Evolutionary conservation across 2,113 vertebrate genomes (phyloP).

Genomic region (Cryptomyrus ogoouensis): DNA sequence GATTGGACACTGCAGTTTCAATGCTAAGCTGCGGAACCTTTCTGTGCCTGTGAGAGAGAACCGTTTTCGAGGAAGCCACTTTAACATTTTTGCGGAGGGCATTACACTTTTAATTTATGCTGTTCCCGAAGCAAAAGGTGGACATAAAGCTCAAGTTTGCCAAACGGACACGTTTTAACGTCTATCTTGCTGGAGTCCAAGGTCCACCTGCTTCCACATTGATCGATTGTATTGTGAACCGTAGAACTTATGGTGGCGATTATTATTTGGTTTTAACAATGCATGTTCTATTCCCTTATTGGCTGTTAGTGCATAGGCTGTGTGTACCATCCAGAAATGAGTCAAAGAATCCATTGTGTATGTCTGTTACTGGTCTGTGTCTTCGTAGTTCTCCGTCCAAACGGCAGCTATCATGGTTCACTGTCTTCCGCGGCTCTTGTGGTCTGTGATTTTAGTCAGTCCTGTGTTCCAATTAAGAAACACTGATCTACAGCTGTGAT

Average conservation of each 20-base stretch:
- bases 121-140: constrained; percentile 16
- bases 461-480: not conserved
- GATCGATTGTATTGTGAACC: not conserved
- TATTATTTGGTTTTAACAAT: not conserved
- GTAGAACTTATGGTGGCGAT: not conserved
- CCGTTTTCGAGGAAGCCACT: not conserved
- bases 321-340: not conserved
- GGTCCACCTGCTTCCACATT: not conserved
- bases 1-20: not conserved
- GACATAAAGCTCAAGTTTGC: not conserved
- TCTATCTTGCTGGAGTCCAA: not conserved
- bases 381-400: not conserved
- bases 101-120: constrained; percentile 10
- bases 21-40: not conserved
- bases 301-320: not conserved
- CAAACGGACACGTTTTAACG: constrained; percentile 9
- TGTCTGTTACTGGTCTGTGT: not conserved
- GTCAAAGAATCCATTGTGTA: not conserved
- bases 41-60: not conserved
- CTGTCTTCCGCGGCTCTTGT: not conserved
- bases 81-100: constrained; percentile 13
- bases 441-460: not conserved
- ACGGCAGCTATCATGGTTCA: not conserved
- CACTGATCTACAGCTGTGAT: not conserved
- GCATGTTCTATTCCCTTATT: constrained; percentile 4